Percentiles rank a stretch among this genome's conserved stretches.
Conservation (phyloP, 2,797 vertebrate species). For the Sarcophilus harrisii region DNA sequence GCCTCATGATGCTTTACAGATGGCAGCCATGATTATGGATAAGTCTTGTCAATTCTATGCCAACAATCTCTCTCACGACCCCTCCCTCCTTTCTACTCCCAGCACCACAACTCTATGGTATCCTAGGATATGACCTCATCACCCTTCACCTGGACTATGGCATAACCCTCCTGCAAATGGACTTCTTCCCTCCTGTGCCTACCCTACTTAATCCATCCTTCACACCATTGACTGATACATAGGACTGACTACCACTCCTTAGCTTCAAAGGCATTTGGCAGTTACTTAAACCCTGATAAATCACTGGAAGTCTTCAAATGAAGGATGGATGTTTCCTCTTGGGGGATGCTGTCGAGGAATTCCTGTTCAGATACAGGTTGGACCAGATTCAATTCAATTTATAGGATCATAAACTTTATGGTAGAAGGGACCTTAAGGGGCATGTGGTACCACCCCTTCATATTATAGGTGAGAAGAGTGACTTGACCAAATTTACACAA, state of each 20-base stretch:
- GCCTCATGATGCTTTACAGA: not conserved
- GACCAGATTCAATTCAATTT: not conserved
- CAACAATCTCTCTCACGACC: not conserved
- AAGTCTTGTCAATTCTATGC: not conserved
- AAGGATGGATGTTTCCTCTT: not conserved
- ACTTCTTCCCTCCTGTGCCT: no score
- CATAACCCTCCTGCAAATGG: not conserved
- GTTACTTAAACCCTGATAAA: not conserved
- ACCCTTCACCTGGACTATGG: not conserved
- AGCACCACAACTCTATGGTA: not conserved
- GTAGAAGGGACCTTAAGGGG: not conserved
- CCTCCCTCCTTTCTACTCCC: not conserved
- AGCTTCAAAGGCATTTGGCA: not conserved
- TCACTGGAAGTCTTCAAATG: not conserved
- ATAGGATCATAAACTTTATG: not conserved
- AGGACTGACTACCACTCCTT: not conserved
- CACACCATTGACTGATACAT: no score
- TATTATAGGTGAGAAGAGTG: not conserved
- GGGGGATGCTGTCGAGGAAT: not conserved
- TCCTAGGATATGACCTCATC: not conserved
- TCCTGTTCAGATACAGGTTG: not conserved
- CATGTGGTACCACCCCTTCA: not conserved
- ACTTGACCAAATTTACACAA: not conserved
- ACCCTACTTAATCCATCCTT: not conserved
- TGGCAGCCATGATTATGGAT: not conserved